Conservation (phyloP, 2,888 invertebrate genomes). For the Minunthozetes semirufus region DNA sequence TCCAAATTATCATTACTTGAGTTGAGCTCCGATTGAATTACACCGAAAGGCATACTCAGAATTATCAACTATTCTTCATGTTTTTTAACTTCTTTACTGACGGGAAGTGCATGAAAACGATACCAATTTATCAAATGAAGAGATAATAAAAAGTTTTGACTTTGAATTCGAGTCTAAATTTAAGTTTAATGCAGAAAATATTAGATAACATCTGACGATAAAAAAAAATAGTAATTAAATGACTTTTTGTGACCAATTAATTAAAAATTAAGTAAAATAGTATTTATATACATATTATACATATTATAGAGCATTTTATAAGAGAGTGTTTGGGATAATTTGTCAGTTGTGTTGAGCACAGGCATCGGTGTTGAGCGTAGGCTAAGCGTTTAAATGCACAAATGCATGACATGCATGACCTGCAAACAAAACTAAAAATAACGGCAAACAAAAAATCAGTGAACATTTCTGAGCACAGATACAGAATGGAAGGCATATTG, state of each 20-base stretch:
- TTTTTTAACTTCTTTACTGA: not conserved
- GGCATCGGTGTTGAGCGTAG: not conserved
- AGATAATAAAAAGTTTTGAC: not conserved
- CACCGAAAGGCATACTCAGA: not conserved
- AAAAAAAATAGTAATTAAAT: not conserved
- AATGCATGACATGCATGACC: conserved; percentile 10
- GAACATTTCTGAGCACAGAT: not conserved
- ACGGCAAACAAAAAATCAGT: not conserved
- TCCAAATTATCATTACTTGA: not conserved
- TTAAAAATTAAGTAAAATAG: not conserved
- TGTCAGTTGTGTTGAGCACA: conserved; percentile 7
- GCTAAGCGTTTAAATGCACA: not conserved
- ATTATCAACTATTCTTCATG: conserved; percentile 7
- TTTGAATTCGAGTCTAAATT: not conserved
- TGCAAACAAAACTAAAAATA: conserved; percentile 22
- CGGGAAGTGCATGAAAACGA: conserved; percentile 17
- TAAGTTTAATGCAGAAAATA: not conserved
- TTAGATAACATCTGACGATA: not conserved
- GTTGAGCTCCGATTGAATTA: not conserved
- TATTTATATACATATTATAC: not conserved
- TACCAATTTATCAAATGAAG: not conserved
- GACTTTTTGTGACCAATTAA: conserved; percentile 9
- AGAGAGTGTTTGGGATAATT: conserved; percentile 12
- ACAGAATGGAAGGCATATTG: not conserved
- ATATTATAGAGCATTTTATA: not conserved